phyloP scores from a whole-genome alignment of 2,797 vertebrate species.

The Crenichthys baileyi region DNA sequence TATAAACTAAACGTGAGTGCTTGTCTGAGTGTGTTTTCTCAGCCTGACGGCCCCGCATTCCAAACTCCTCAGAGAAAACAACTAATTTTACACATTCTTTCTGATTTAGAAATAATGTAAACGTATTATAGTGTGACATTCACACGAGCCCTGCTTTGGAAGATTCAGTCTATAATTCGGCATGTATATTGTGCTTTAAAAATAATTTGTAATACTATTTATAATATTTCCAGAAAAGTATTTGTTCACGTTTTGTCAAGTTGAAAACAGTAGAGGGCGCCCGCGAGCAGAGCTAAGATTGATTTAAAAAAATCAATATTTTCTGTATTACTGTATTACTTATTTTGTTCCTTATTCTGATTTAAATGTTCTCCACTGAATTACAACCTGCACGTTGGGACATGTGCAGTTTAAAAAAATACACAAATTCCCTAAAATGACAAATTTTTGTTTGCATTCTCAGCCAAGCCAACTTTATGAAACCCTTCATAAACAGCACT shows the following conservation, averaged over 20 bases:
- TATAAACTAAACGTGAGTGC: neutral
- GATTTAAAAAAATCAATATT: neutral
- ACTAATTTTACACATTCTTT: accelerated
- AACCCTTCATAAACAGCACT: too few relatives aligned
- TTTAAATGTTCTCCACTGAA: neutral
- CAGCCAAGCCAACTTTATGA: too few relatives aligned
- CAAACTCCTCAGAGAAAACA: slow-evolving; percentile 8
- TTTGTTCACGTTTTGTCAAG: neutral
- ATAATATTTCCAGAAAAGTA: neutral
- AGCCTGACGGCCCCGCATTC: neutral
- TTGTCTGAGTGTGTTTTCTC: neutral
- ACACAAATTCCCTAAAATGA: too few relatives aligned
- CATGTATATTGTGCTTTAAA: neutral
- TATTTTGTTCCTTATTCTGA: neutral
- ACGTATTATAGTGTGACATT: accelerated
- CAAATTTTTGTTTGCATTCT: too few relatives aligned
- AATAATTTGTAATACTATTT: neutral
- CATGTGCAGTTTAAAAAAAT: too few relatives aligned
- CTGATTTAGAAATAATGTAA: accelerated
- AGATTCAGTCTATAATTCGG: neutral
- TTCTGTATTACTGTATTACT: neutral
- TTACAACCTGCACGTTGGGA: neutral
- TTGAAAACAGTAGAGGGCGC: slow-evolving; percentile 1
- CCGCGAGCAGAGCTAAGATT: neutral
- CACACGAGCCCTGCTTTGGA: accelerated